phyloP scores from a whole-genome alignment of 2,113 vertebrate genomes.

The Oreocharis arfaki region DNA sequence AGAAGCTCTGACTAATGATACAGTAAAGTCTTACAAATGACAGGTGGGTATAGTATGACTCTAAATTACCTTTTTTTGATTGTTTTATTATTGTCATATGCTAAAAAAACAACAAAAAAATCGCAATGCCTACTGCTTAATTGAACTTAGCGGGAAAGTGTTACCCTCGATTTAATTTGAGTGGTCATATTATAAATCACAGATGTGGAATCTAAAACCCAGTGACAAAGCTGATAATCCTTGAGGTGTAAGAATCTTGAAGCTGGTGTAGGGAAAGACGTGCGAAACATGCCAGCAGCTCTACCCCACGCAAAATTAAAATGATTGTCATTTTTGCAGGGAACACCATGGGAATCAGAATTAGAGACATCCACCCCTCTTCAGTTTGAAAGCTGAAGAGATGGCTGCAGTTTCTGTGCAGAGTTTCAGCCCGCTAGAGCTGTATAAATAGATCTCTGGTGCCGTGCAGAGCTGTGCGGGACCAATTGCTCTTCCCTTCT shows the following conservation, averaged over 20 bases:
- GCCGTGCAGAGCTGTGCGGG: not conserved
- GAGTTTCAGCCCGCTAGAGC: not conserved
- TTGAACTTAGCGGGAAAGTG: not conserved
- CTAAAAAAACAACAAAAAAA: not conserved
- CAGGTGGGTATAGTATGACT: slow-evolving; percentile 11
- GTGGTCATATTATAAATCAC: not conserved
- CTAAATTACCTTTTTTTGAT: not conserved
- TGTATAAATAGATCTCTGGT: slow-evolving; percentile 24
- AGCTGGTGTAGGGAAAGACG: not conserved
- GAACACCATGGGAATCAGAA: slow-evolving; percentile 38
- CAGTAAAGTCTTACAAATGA: slow-evolving; percentile 20
- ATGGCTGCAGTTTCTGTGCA: slow-evolving; percentile 36
- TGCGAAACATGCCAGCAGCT: not conserved
- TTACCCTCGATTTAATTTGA: not conserved
- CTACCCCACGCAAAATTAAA: not conserved
- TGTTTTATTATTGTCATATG: not conserved
- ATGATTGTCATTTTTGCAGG: slow-evolving; percentile 40
- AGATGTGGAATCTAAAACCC: not conserved
- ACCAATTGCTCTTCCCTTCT: not conserved
- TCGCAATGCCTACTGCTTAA: not conserved
- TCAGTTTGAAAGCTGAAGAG: slow-evolving; percentile 13
- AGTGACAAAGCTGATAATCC: not conserved
- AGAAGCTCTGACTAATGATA: slow-evolving; percentile 54
- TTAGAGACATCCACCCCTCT: slow-evolving; percentile 10
- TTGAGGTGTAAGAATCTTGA: slow-evolving; percentile 1